Conservation (phyloP, 2,797 vertebrate species). For the Mus spretus region DNA sequence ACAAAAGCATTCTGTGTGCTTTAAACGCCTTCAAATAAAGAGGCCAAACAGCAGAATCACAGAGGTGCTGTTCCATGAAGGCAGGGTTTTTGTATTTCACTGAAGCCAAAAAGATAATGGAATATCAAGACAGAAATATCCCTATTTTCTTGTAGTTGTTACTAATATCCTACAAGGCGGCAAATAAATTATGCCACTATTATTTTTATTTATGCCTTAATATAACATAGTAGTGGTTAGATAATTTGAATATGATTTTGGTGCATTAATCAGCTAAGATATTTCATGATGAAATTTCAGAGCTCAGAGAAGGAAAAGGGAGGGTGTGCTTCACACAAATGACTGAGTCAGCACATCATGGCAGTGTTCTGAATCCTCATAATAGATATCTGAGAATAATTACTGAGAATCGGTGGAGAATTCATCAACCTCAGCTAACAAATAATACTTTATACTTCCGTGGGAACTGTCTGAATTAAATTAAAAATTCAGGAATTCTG, state of each 20-base stretch:
- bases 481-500: constrained; percentile 81
- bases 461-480: constrained; percentile 83
- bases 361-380: constrained; percentile 83
- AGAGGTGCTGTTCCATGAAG: neutral
- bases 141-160: neutral
- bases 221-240: constrained; percentile 80
- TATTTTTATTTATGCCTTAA: constrained; percentile 80
- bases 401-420: constrained; percentile 83
- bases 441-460: constrained; percentile 85
- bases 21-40: neutral
- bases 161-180: neutral
- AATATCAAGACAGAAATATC: neutral
- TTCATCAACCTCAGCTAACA: constrained; percentile 84
- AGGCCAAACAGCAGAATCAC: neutral
- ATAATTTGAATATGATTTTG: constrained; percentile 86
- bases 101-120: neutral
- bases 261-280: constrained; percentile 82
- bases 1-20: neutral
- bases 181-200: constrained; percentile 35
- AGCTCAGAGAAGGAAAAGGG: constrained; percentile 66
- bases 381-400: constrained; percentile 87
- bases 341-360: constrained; percentile 74
- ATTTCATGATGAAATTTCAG: constrained; percentile 75
- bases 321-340: constrained; percentile 63
- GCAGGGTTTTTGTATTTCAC: neutral